Evolutionary conservation across 2,888 invertebrate species (phyloP).

Genomic region (Andrena haemorrhoa): DNA sequence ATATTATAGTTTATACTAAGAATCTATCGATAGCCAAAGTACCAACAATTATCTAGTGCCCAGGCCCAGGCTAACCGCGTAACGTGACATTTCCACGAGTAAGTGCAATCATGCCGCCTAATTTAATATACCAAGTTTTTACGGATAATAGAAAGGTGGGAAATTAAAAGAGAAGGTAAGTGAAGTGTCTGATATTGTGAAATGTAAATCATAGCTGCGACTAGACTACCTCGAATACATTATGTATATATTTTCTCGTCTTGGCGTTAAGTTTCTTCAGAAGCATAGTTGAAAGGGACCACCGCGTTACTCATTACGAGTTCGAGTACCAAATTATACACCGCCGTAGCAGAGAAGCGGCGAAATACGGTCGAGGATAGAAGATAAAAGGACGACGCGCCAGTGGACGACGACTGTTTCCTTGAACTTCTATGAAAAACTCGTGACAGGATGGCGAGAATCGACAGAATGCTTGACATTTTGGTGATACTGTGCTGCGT

Average conservation of each 20-base stretch:
- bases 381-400: no score
- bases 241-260: background rate
- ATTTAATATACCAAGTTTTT: background rate
- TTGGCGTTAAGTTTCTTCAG: background rate
- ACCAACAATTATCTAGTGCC: background rate
- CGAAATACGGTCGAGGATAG: no score
- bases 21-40: no score
- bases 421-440: background rate
- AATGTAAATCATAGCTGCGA: background rate
- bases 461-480: background rate
- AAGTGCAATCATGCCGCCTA: no score
- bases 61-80: no score
- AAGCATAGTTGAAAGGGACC: background rate
- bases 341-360: no score
- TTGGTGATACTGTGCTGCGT: constrained; percentile 18
- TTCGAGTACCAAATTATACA: no score
- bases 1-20: no score
- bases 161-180: background rate
- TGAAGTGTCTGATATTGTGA: background rate
- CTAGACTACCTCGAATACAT: background rate
- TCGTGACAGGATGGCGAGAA: constrained; percentile 20
- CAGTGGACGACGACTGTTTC: no score
- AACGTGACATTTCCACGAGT: no score
- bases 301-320: no score
- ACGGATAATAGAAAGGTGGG: background rate